Percentiles rank a stretch among this genome's conserved stretches.
Conservation (phyloP, 2,888 invertebrate species). For the Phymatocera aterrima region DNA sequence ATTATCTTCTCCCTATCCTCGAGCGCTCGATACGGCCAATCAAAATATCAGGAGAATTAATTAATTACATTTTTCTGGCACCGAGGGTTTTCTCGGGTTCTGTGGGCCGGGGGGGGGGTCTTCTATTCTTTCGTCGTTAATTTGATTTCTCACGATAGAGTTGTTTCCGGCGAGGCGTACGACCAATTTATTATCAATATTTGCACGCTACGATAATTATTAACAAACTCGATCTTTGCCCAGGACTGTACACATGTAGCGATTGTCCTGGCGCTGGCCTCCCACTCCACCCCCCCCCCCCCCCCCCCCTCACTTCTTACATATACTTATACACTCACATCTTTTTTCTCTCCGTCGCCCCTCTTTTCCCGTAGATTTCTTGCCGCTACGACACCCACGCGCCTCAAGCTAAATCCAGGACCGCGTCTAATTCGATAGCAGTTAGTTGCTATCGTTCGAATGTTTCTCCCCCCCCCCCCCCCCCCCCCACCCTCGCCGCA, state of each 20-base stretch:
- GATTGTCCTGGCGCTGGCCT: slow-evolving; percentile 46
- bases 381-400: slow-evolving; percentile 32
- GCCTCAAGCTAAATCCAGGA: slow-evolving; percentile 28
- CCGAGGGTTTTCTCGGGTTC: too few species aligned
- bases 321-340: not conserved
- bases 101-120: slow-evolving; percentile 50
- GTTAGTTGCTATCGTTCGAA: slow-evolving; percentile 38
- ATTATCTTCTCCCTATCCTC: slow-evolving; percentile 62
- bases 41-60: slow-evolving; percentile 65
- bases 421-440: slow-evolving; percentile 43
- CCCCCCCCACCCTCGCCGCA: slow-evolving; percentile 47
- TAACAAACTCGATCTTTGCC: slow-evolving; percentile 49
- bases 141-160: slow-evolving; percentile 71
- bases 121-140: slow-evolving; percentile 57
- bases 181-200: slow-evolving; percentile 63
- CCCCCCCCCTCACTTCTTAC: slow-evolving; percentile 24
- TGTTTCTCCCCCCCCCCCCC: slow-evolving; percentile 40
- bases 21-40: slow-evolving; percentile 67
- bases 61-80: slow-evolving; percentile 72
- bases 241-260: slow-evolving; percentile 8
- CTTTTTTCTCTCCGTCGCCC: not conserved
- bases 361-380: not conserved
- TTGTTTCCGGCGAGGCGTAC: slow-evolving; percentile 60
- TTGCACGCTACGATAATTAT: slow-evolving; percentile 69
- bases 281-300: slow-evolving; percentile 50